Evolutionary conservation across 2,113 vertebrate species (phyloP), one percentile per base, ranked within the genome.

Genomic region (Fregata magnificens): DNA sequence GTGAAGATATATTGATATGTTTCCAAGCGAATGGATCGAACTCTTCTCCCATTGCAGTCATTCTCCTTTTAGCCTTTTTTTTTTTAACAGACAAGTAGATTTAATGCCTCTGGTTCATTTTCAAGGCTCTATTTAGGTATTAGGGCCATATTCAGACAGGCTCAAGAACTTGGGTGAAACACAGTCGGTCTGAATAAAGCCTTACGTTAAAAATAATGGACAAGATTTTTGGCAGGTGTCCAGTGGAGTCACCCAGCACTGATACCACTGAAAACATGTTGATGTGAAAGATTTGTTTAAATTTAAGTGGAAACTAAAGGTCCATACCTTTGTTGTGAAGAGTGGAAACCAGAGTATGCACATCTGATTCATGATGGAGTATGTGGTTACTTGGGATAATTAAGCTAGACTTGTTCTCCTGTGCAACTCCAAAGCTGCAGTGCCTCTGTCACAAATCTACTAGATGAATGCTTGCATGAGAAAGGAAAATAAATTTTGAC

Each of bases 11-110:
- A 56, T 9, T 29, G 58, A 45, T 67, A 65, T 0, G 0, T 91
- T 79, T 88, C 76, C 4, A 2, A 81, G 38, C 1, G 5, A 78
- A 44, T 19, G 12, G 55, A 26, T 63, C 0, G 0, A 86, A 74
- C 50, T 80, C 4, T 40, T 11, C 49, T 93, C 16, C 34, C 40
- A 16, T 38, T 96, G 49, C 31, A 59, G 16, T 88, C 9, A 24
- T 50, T 88, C n/a, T 95, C 21, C 38, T 84, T 88, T 55, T 10
- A 61, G 42, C 5, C 16, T 5, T 69, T 73, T 66, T 42, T 85
- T 55, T 80, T 87, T 71, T 47, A 53, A 82, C 19, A 53, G 31
- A 34, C 62, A 80, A 84, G 65, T 81, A 56, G 38, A 85, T 47
- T 69, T 72, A 89, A 45, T 91, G 53, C 15, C 34, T 85, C 52